Percentiles rank a stretch among this genome's conserved stretches.
Conservation (phyloP, 2,888 invertebrate species). For the Ectobius pallidus region DNA sequence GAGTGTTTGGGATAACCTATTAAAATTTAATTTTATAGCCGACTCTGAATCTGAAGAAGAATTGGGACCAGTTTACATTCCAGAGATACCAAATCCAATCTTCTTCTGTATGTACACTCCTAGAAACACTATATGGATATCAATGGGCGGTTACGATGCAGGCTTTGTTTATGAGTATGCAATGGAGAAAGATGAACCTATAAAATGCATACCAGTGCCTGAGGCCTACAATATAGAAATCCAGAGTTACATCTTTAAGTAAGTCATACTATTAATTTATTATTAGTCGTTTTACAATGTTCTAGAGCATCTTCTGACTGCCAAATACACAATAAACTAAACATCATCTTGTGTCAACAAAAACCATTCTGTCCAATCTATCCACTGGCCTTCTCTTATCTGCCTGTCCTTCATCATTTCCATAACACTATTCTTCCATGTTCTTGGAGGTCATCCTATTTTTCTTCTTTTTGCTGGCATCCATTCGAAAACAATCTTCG, state of each 20-base stretch:
- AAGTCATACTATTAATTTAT: conserved; percentile 46
- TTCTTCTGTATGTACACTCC: conserved; percentile 62
- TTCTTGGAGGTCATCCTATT: no score
- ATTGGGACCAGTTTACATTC: conserved; percentile 61
- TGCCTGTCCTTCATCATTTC: no score
- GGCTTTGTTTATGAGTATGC: conserved; percentile 70
- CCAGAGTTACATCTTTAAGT: conserved; percentile 60
- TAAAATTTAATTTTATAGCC: conserved; percentile 49
- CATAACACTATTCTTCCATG: no score
- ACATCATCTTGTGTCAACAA: no score
- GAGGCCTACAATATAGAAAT: conserved; percentile 65
- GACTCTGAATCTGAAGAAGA: conserved; percentile 64
- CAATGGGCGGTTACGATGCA: conserved; percentile 68
- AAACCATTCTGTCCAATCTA: no score
- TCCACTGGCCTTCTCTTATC: no score
- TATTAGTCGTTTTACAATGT: no score
- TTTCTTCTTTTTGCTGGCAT: no score
- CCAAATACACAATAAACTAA: no score
- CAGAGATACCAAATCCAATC: conserved; percentile 63
- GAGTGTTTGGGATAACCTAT: not conserved
- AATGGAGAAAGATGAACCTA: conserved; percentile 57
- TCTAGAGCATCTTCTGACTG: no score
- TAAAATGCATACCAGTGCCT: conserved; percentile 57
- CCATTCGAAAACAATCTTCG: no score
- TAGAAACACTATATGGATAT: conserved; percentile 63